These are phyloP conservation scores for Pholis gunnellus DNA, from an alignment of 2,113 vertebrate species.

Conservation along the genomic window DNA sequence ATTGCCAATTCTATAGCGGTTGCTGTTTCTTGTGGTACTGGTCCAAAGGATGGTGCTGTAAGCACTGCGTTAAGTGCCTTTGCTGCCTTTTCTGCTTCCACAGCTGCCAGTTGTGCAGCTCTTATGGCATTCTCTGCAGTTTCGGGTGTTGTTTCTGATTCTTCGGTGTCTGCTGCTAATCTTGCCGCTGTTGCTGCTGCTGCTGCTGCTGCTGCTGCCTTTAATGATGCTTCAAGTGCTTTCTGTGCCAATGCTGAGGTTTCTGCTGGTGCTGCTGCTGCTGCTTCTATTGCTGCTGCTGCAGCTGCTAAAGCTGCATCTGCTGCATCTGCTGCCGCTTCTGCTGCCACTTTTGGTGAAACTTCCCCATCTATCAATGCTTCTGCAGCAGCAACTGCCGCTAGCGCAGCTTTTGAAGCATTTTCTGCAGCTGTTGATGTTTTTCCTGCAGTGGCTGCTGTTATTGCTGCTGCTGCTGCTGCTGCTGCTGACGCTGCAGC, in stretches of 20 bases:
- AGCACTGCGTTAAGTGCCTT: neutral
- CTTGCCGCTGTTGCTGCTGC: constrained; percentile 4
- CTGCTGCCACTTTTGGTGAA: neutral
- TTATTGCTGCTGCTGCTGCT: neutral
- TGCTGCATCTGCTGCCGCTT: neutral
- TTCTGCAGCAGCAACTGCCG: neutral
- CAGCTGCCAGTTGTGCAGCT: neutral
- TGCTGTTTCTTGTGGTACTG: neutral
- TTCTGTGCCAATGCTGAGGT: neutral
- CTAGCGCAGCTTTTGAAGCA: neutral
- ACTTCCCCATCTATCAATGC: neutral
- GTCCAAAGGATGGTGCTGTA: neutral
- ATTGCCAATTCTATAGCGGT: neutral
- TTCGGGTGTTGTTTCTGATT: neutral
- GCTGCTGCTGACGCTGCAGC: neutral
- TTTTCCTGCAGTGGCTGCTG: neutral
- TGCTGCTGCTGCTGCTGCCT: constrained; percentile 1
- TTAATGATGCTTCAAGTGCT: neutral
- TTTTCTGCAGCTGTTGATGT: neutral
- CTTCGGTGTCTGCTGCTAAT: neutral
- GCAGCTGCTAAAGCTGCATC: neutral
- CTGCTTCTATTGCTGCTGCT: neutral
- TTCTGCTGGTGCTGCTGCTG: neutral
- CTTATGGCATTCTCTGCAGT: neutral
- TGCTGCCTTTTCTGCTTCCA: neutral